Conservation (phyloP, 2,113 vertebrate genomes). For the Caranx ignobilis region DNA sequence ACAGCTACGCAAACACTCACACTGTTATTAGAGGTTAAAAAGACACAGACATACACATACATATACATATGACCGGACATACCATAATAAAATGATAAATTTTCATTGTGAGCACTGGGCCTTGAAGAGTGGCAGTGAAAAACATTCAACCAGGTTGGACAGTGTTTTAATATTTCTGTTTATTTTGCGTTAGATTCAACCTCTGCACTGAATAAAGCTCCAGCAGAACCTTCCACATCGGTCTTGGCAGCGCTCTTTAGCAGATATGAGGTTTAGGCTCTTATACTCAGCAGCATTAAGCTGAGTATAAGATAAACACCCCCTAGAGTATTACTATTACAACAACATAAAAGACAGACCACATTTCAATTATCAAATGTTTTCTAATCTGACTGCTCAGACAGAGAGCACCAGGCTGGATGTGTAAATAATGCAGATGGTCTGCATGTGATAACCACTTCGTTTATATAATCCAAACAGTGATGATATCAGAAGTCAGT, state of each 20-base stretch:
- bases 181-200: background rate
- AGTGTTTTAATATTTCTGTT: background rate
- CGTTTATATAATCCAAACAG: conserved; percentile 9
- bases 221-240: background rate
- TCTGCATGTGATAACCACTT: conserved; percentile 7
- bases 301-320: background rate
- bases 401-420: background rate
- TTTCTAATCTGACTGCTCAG: background rate
- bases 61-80: background rate
- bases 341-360: conserved; percentile 1
- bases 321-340: background rate
- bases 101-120: background rate
- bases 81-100: background rate
- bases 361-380: conserved; percentile 8
- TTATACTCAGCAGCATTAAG: background rate
- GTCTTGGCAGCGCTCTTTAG: background rate
- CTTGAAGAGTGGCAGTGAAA: background rate
- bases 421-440: conserved; percentile 1
- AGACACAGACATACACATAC: background rate
- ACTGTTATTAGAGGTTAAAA: background rate
- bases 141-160: background rate
- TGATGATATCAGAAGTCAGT: conserved; percentile 9
- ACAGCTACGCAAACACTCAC: conserved; percentile 8
- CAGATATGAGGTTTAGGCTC: background rate
- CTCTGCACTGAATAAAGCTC: background rate